Conservation (phyloP, 2,797 vertebrate genomes). For the Coendou prehensilis region DNA sequence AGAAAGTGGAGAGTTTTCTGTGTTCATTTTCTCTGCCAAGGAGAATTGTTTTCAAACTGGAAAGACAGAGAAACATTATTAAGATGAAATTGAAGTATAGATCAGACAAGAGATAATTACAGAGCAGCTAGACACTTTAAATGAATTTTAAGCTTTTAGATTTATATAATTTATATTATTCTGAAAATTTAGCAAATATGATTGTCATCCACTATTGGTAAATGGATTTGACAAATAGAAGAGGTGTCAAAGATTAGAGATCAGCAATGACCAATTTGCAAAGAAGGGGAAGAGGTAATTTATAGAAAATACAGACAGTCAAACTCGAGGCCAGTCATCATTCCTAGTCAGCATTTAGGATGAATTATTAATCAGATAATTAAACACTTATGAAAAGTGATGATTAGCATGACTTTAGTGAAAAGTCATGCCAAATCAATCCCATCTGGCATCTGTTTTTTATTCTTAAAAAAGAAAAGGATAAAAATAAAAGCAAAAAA, state of each 20-base stretch:
- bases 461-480: background rate
- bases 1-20: background rate
- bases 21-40: background rate
- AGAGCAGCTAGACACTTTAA: background rate
- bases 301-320: conserved; percentile 25
- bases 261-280: conserved; percentile 18
- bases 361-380: conserved; percentile 55
- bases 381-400: background rate
- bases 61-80: conserved; percentile 38
- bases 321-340: background rate
- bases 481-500: background rate
- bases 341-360: background rate
- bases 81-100: background rate
- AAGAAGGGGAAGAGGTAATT: conserved; percentile 1
- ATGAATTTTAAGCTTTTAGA: conserved; percentile 48
- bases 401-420: background rate
- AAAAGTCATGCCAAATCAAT: background rate
- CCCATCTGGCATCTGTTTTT: background rate
- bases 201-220: background rate
- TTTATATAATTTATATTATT: conserved; percentile 20
- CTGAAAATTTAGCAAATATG: conserved; percentile 16
- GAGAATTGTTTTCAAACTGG: conserved; percentile 53
- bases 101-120: conserved; percentile 21
- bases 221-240: conserved; percentile 1
- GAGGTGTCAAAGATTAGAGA: conserved; percentile 11